Evolutionary conservation across 2,113 vertebrate species (phyloP), one percentile per base, ranked within the genome.

Genomic region (Pyrgilauda ruficollis): DNA sequence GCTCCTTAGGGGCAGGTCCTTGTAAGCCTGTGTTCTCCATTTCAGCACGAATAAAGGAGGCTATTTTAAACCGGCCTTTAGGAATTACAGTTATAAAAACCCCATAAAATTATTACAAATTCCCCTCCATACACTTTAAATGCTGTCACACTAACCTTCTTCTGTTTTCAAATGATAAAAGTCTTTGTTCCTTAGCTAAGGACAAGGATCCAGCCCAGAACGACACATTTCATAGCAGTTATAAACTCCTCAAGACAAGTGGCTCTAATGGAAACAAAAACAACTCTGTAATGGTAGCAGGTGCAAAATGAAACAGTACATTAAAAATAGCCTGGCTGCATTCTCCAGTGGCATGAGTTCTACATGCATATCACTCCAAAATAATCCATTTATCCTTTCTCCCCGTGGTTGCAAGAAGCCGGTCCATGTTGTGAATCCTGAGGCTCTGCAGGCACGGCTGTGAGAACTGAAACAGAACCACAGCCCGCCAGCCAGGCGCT

Each of bases 231-330:
- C 72, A 56, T 33, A 70, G 67, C 59, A 88, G 64, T 92, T 63
- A 84, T 80, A 93, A 96, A 90, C 92, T 96, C 33, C 67, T 93
- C 75, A 90, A 93, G 88, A 96, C 85, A 93, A 96, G 94, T 90
- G 92, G 76, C 37, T 93, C 76, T 93, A 84, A 86, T 75, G 90
- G 90, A 94, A 97, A 94, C 68, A 93, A 93, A 94, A 94, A 21
- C 95, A 96, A 75, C 47, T 67, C 82, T 86, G 94, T 92, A 94
- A 96, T 94, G 79, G 92, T 84, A 96, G 95, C 96, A 97, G 96
- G 94, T 97, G 96, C 93, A 94, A 94, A 95, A 94, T 94, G 88
- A 97, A 96, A 84, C 85, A 84, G 85, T n/a, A 77, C 83, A 93
- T 97, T 95, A 96, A 96, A 97, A 96, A 95, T 96, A 97, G 95